phyloP scores from a whole-genome alignment of 2,797 vertebrate species.

The Apogon hyalosoma region DNA sequence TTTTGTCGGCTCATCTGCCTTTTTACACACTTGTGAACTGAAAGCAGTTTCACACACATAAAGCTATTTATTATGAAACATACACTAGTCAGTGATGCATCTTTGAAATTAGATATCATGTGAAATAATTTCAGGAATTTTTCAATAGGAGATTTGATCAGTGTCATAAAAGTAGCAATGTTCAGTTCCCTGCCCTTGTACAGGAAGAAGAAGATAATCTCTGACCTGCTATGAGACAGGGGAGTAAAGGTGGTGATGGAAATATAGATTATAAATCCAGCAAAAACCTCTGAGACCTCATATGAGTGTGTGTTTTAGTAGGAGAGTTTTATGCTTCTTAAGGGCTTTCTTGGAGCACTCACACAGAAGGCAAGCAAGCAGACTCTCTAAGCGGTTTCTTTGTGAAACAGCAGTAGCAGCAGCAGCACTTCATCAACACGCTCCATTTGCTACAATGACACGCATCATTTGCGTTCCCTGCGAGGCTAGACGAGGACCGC shows the following conservation, averaged over 20 bases:
- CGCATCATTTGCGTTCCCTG: slow-evolving; percentile 66
- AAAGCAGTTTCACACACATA: no score
- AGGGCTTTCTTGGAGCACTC: slow-evolving; percentile 18
- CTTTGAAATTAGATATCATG: no score
- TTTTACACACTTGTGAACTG: no score
- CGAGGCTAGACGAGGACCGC: slow-evolving; percentile 43
- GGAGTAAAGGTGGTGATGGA: not conserved
- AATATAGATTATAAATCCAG: not conserved
- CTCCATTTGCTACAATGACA: slow-evolving; percentile 82
- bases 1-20: no score
- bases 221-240: not conserved
- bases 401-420: slow-evolving; percentile 62
- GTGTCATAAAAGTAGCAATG: no score
- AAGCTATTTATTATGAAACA: no score
- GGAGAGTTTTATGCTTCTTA: slow-evolving; percentile 5
- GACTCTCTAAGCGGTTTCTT: slow-evolving; percentile 56
- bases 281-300: not conserved
- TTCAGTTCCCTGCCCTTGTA: no score
- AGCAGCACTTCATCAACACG: slow-evolving; percentile 68
- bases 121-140: no score
- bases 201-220: no score
- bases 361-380: slow-evolving; percentile 44
- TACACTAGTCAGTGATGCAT: no score
- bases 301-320: not conserved
- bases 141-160: no score